Evolutionary conservation across 2,797 vertebrate genomes (phyloP).

Genomic region (Lates japonicus): DNA sequence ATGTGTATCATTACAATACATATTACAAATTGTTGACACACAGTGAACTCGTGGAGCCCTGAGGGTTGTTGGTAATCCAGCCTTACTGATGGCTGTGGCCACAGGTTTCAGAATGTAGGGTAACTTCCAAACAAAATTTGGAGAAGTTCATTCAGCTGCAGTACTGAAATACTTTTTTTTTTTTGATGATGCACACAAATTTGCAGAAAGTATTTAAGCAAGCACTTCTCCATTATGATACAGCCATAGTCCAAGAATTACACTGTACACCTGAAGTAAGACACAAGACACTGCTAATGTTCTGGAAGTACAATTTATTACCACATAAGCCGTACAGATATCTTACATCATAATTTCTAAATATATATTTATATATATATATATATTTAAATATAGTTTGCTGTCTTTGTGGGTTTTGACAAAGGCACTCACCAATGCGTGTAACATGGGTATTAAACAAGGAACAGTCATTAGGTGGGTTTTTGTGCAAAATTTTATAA

Average conservation of each 20-base stretch:
- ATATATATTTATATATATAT: too few species aligned
- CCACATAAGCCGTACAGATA: constrained; percentile 58
- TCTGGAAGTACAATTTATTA: constrained; percentile 74
- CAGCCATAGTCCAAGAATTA: background rate
- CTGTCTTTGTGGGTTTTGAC: constrained; percentile 68
- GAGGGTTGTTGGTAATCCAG: background rate
- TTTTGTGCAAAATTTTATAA: constrained; percentile 75
- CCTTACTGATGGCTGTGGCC: background rate
- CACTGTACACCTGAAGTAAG: constrained; percentile 10
- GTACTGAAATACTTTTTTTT: background rate
- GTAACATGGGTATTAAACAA: constrained; percentile 67
- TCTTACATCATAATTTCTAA: constrained; percentile 59
- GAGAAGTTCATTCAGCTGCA: background rate
- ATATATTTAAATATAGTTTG: constrained; percentile 68
- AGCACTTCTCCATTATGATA: background rate
- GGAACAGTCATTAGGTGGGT: constrained; percentile 70
- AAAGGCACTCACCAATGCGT: constrained; percentile 81
- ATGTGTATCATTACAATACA: too few species aligned
- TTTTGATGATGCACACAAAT: background rate
- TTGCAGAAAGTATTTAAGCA: background rate
- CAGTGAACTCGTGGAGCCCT: background rate
- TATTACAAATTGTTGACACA: background rate
- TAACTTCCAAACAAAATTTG: background rate
- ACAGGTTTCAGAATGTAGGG: background rate
- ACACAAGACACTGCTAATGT: constrained; percentile 17